These are phyloP conservation scores for Cosmia trapezina DNA, from an alignment of 2,888 invertebrate genomes.

Conservation along the genomic window DNA sequence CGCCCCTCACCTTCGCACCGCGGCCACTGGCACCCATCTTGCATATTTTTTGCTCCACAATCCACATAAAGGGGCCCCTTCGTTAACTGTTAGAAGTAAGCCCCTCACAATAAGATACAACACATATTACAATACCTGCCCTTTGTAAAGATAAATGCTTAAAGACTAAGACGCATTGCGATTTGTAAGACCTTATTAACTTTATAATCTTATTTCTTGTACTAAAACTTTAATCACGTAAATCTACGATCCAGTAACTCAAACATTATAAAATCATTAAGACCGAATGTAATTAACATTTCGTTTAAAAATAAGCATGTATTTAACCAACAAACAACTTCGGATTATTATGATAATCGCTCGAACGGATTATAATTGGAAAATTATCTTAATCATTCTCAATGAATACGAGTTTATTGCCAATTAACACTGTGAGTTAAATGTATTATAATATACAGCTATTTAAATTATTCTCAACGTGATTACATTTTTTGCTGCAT, in stretches of 20 bases:
- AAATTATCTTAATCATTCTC: conserved; percentile 56
- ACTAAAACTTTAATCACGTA: conserved; percentile 21
- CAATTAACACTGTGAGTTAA: conserved; percentile 53
- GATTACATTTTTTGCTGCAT: conserved; percentile 27
- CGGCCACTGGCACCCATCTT: conserved; percentile 76
- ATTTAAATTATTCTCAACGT: conserved; percentile 34
- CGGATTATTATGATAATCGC: conserved; percentile 45
- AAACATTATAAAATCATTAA: conserved; percentile 23
- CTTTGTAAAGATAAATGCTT: conserved; percentile 39
- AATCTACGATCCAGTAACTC: neutral
- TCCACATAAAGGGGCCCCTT: conserved; percentile 71
- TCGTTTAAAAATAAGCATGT: conserved; percentile 41
- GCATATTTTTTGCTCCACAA: conserved; percentile 84
- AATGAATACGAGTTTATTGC: conserved; percentile 48
- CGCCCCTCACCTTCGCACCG: conserved; percentile 67
- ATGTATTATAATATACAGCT: conserved; percentile 16
- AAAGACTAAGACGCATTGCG: conserved; percentile 22
- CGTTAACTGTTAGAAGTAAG: conserved; percentile 68
- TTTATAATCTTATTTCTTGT: conserved; percentile 18
- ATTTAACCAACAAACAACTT: conserved; percentile 40
- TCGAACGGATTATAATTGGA: conserved; percentile 60
- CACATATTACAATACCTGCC: conserved; percentile 33
- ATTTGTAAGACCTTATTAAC: conserved; percentile 14
- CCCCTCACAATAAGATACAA: conserved; percentile 49
- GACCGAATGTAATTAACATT: conserved; percentile 28